A percentile compares a stretch with the other conserved stretches of the same genome.
phyloP scores from a whole-genome alignment of 1,140 invertebrate species.

The Physella acuta region DNA sequence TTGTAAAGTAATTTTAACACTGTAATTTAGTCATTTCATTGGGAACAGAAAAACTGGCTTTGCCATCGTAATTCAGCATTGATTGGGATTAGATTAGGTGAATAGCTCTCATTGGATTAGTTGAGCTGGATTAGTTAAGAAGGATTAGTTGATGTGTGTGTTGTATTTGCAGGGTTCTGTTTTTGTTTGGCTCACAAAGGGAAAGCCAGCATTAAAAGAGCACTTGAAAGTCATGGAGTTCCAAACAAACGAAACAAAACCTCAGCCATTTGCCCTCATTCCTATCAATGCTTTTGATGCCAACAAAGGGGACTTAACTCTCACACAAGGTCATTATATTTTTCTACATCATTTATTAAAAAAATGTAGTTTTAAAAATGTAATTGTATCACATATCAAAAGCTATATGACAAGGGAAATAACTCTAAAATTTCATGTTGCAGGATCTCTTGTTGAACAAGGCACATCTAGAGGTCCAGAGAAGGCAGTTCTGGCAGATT shows the following conservation, averaged over 20 bases:
- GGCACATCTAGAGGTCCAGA: not conserved
- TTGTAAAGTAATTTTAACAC: too few relatives aligned
- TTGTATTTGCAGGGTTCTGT: slow-evolving; percentile 31
- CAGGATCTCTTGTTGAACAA: slow-evolving; percentile 26
- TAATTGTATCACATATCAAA: not conserved
- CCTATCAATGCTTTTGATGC: not conserved
- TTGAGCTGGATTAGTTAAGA: too few relatives aligned
- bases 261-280: slow-evolving; percentile 9
- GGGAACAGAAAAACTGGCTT: too few relatives aligned
- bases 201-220: slow-evolving; percentile 14
- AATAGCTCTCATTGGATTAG: too few relatives aligned
- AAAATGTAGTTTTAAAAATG: not conserved
- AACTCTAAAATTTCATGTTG: not conserved
- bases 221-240: not conserved
- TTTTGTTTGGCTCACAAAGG: slow-evolving; percentile 31
- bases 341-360: not conserved
- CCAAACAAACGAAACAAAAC: not conserved
- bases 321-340: slow-evolving; percentile 5
- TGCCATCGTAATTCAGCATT: too few relatives aligned
- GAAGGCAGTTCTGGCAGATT: slow-evolving; percentile 9
- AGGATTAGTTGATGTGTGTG: too few relatives aligned
- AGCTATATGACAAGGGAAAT: not conserved
- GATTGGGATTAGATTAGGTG: too few relatives aligned
- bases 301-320: slow-evolving; percentile 18
- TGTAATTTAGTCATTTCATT: too few relatives aligned